A percentile compares a stretch with the other conserved stretches of the same genome.
These are phyloP conservation scores for Mionectes macconnelli DNA, from an alignment of 2,113 vertebrate genomes.

Conservation along the genomic window DNA sequence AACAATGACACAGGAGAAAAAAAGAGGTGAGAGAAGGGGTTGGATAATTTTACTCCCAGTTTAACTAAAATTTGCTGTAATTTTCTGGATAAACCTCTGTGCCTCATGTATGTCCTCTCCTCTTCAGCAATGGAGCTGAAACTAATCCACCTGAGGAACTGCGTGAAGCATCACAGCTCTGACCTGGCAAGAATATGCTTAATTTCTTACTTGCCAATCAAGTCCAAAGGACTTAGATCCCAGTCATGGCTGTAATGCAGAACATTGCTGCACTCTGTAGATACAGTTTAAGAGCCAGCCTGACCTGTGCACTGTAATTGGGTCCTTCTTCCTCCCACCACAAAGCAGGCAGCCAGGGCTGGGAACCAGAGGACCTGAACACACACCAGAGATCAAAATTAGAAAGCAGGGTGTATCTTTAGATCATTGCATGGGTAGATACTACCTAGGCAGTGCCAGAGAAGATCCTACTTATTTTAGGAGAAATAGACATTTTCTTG, in stretches of 20 bases:
- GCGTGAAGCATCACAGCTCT: not conserved
- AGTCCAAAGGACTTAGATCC: not conserved
- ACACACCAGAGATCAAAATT: not conserved
- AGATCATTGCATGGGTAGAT: not conserved
- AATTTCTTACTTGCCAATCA: not conserved
- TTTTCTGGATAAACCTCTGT: not conserved
- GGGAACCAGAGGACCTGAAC: not conserved
- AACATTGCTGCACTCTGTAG: not conserved
- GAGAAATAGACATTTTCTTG: not conserved
- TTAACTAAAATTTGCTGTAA: not conserved
- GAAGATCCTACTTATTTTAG: not conserved
- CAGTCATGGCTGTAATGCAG: not conserved
- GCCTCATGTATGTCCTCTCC: not conserved
- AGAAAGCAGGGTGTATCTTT: not conserved
- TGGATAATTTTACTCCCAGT: not conserved
- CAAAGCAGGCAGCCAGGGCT: not conserved
- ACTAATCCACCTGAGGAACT: not conserved
- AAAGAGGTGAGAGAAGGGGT: not conserved
- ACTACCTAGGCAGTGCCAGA: not conserved
- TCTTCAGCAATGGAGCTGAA: not conserved
- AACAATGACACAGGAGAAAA: not conserved
- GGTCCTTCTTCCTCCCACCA: not conserved
- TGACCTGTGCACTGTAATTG: not conserved
- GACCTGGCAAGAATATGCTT: not conserved
- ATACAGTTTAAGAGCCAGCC: not conserved